Percentiles rank a stretch among this genome's conserved stretches.
Conservation (phyloP, 2,888 invertebrate species). For the Yponomeuta cagnagella region DNA sequence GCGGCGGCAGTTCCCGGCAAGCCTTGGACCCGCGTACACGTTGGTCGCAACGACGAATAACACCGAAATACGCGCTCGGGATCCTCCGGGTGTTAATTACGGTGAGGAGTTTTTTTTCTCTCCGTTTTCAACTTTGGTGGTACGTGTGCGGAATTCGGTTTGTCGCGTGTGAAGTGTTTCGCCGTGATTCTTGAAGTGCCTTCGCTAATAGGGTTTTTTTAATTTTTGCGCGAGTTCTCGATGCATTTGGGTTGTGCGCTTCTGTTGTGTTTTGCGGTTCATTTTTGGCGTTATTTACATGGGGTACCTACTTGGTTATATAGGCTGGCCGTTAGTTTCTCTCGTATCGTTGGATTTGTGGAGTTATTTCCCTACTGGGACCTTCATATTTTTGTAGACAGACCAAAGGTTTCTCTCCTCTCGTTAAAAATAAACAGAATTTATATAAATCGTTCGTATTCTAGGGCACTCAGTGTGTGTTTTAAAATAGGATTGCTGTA, state of each 20-base stretch:
- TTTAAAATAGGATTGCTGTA: background rate
- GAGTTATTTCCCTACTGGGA: background rate
- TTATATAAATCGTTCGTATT: background rate
- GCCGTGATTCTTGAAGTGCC: conserved; percentile 10
- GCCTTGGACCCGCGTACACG: conserved; percentile 56
- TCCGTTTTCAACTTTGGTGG: background rate
- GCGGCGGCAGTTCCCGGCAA: conserved; percentile 63
- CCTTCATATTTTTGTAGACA: background rate
- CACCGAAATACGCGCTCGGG: background rate
- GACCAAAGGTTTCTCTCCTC: background rate
- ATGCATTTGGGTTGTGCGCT: background rate
- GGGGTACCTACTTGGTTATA: background rate
- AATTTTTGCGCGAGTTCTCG: conserved; percentile 2
- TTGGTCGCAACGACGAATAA: background rate
- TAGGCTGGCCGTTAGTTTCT: too few species aligned
- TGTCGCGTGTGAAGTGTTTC: background rate
- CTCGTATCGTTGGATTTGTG: too few species aligned
- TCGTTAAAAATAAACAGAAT: background rate
- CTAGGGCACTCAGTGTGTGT: background rate
- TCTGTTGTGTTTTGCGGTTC: background rate
- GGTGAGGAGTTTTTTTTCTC: conserved; percentile 1
- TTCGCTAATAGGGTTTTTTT: background rate
- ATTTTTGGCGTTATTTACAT: background rate
- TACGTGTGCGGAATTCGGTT: background rate
- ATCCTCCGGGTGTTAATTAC: background rate